Base-by-base conservation (phyloP, 2,888 invertebrate species). In the Parnassius orleans region DNA sequence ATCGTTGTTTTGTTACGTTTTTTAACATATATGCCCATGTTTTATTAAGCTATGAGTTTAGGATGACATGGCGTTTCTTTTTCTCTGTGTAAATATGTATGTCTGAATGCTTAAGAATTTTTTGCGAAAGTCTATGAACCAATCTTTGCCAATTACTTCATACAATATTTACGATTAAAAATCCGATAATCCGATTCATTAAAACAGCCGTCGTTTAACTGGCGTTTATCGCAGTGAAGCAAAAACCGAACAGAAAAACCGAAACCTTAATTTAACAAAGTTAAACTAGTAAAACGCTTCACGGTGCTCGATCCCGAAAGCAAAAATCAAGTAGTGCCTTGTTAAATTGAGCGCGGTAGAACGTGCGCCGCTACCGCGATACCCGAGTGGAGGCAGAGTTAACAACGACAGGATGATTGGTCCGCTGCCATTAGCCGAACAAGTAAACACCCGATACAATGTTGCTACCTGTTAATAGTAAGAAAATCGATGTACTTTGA, bases 1-100 rank as follows among this genome's bases (percentile, higher is more conserved):
- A 74, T 75, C 70, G 73, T 71, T 69, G 60, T 60, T 56, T 56
- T 61, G 59, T 52, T 44, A 47, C 11, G 19, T 57, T 65, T 54
- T 65, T 46, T 53, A 64, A 55, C 43, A 15, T 15, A 50, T 46
- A 44, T 41, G 53, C 56, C 60, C 54, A 57, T 64, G 41, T 61
- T 61, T 61, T 50, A 61, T 55, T 46, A 14, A 50, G 55, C 33
- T 57, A 52, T 47, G 33, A 15, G 10, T 19, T 41, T 43, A n/a
- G 24, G 9, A 51, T 61, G 61, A 61, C 46, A 41, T 11, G 2
- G 46, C 55, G 15, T 42, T 43, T 58, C 12, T 42, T 43, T 54
- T 48, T 3, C 43, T 43, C 10, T 11, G 11, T 43, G 10, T 43
- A 10, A 43, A 43, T 43, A 11, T 43, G 43, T 43, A 3, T 33